Base-by-base conservation (phyloP, 2,113 vertebrate species). In the Ptilonorhynchus violaceus region DNA sequence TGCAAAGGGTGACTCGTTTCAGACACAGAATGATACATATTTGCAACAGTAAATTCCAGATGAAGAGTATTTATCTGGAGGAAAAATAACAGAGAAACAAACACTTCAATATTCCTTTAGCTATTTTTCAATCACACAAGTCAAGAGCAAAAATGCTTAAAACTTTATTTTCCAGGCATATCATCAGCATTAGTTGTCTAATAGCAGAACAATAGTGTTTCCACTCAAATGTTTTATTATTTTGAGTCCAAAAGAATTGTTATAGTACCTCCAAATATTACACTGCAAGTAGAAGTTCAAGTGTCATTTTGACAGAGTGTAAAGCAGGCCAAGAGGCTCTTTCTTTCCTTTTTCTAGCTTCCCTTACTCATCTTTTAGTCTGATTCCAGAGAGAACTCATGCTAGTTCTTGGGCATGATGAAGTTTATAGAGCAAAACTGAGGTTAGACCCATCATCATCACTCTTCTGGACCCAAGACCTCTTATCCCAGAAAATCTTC, bases 1-100 rank as follows among this genome's bases (percentile, higher is more conserved):
- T 99, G 99, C 91, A 99, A 98, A 77, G 99, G 99, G 94, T 99
- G 99, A 84, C 97, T 98, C 35, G 99, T 98, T 98, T 99, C 99
- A 56, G 99, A 98, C 82, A 98, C 98, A 70, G 99, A 98, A 97
- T 99, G 98, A 98, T 99, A 99, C 99, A 99, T 99, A 95, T 60
- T 94, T 83, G 76, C 62, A 90, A 23, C 5, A 63, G 53, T 19
- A 92, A 90, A 78, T 68, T 95, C 76, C 88, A 81, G 10, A n/a
- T 8, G 37, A 62, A 70, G 49, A 28, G 21, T 70, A 78, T 91
- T 82, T 91, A 95, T 98, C 97, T 97, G 89, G 18, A 95, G 80
- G 27, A 15, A 58, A 90, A 94, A 74, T 62, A 41, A 9, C 4
- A 80, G 13, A 78, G 31, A 92, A 93, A 85, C 12, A 82, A 94